Base-by-base conservation (phyloP, 1,140 invertebrate species). In the Gryllus bimaculatus region DNA sequence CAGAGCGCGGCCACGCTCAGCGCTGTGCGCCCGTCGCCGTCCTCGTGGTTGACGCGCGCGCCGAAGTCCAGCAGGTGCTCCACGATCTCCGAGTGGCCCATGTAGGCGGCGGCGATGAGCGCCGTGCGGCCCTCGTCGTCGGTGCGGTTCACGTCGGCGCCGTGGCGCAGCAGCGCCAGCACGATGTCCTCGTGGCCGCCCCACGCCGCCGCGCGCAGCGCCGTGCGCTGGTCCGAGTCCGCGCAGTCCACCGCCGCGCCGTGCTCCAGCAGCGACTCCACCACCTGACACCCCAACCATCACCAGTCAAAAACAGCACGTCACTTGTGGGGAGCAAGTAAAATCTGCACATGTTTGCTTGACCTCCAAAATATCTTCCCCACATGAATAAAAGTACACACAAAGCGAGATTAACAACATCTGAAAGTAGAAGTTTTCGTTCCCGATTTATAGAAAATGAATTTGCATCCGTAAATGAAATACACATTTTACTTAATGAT, bases 71-170 rank as follows among this genome's bases (percentile, higher is more conserved):
- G 86, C 8, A 98, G 87, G 82, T 93, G 91, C 80, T 93, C 89
- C 2, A 98, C 96, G 80, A 98, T 97, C 81, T 97, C 95, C 74
- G 95, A 94, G 87, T 98, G 96, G 48, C 91, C 96, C 95, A 94
- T 95, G 83, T 95, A 95, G 0, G 94, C 93, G 47, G 94, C 94
- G 0, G 93, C 95, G 82, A 96, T 94, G n/a, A 98, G 87, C 0
- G 96, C 95, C 5, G 96, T 98, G 81, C 96, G 89, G 26, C 94
- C 93, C 84, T 96, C 95, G 74, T 91, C 91, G 85, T 96, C 95
- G 4, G 93, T 92, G n/a, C 90, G 89, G 83, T 96, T 94, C 0
- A 95, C 93, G 83, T 91, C 89, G 0, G 93, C 93, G 74, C 89
- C 90, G 82, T 92, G 88, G 77, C 90, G 89, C 12, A 96, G 85